These are phyloP conservation scores for Agrochola lota DNA, from an alignment of 2,888 invertebrate species.

Conservation along the genomic window DNA sequence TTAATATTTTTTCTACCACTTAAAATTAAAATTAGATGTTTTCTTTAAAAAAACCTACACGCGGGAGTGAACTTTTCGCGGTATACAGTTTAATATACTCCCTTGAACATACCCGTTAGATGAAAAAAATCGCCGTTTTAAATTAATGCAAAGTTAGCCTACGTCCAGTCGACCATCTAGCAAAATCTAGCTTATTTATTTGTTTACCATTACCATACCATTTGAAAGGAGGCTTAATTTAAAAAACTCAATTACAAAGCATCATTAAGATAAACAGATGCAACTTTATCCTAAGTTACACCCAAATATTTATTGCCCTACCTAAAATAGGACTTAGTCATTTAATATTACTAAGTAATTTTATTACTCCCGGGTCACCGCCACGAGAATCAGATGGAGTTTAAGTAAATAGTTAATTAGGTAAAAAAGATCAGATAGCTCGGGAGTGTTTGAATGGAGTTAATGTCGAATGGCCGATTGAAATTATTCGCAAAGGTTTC, in stretches of 20 bases:
- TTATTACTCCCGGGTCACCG: constrained; percentile 44
- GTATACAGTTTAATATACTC: too few species aligned
- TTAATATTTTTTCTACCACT: too few species aligned
- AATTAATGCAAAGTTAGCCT: too few species aligned
- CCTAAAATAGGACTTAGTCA: constrained; percentile 11
- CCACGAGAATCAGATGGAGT: constrained; percentile 17
- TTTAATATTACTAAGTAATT: constrained; percentile 36
- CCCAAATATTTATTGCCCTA: constrained; percentile 28
- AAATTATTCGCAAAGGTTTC: constrained; percentile 39
- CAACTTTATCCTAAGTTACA: constrained; percentile 35
- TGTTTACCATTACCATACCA: too few species aligned
- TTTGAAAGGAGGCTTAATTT: too few species aligned
- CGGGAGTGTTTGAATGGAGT: constrained; percentile 48
- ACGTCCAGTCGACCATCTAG: too few species aligned
- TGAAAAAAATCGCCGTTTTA: too few species aligned
- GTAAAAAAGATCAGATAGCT: constrained; percentile 67
- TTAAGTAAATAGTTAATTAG: constrained; percentile 64
- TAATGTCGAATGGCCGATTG: constrained; percentile 30
- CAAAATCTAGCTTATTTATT: background rate
- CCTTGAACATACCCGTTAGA: too few species aligned
- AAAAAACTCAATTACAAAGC: constrained; percentile 47
- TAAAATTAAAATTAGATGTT: too few species aligned
- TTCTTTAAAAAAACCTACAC: too few species aligned
- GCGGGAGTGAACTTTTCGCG: too few species aligned
- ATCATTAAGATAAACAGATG: constrained; percentile 45